Conservation (phyloP, 2,888 invertebrate genomes). For the Dasypogon diadema region DNA sequence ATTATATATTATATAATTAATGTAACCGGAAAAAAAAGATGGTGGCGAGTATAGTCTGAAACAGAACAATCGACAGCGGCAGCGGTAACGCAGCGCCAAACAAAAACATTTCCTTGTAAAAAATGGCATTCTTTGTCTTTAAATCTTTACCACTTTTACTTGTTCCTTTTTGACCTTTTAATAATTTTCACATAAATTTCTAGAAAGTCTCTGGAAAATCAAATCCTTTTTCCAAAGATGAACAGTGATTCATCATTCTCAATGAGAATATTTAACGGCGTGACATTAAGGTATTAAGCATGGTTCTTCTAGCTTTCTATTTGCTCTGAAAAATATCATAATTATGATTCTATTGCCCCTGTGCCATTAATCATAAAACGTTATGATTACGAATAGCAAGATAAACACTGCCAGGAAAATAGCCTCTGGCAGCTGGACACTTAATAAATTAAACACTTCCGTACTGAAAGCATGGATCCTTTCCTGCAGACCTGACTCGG, state of each 20-base stretch:
- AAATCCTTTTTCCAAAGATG: too few relatives aligned
- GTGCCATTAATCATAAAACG: constrained; percentile 24
- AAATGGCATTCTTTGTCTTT: too few relatives aligned
- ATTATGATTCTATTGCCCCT: background rate
- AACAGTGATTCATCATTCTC: background rate
- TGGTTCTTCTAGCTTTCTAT: background rate
- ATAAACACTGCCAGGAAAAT: constrained; percentile 4
- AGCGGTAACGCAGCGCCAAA: too few relatives aligned
- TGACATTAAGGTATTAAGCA: constrained; percentile 3
- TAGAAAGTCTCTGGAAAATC: too few relatives aligned
- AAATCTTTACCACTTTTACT: too few relatives aligned
- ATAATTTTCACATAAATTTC: too few relatives aligned
- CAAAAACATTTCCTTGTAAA: too few relatives aligned
- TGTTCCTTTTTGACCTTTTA: too few relatives aligned
- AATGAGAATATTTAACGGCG: background rate
- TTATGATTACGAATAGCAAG: constrained; percentile 22
- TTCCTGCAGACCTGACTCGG: background rate
- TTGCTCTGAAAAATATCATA: background rate
- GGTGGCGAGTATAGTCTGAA: too few relatives aligned
- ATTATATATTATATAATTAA: too few relatives aligned
- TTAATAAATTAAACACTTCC: constrained; percentile 37
- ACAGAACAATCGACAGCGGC: too few relatives aligned
- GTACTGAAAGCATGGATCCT: background rate
- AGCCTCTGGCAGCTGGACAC: constrained; percentile 18
- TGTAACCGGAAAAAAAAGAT: too few relatives aligned